A percentile compares a stretch with the other conserved stretches of the same genome.
These are phyloP conservation scores for Andrena chrysosceles DNA, from an alignment of 2,888 invertebrate species.

Conservation along the genomic window DNA sequence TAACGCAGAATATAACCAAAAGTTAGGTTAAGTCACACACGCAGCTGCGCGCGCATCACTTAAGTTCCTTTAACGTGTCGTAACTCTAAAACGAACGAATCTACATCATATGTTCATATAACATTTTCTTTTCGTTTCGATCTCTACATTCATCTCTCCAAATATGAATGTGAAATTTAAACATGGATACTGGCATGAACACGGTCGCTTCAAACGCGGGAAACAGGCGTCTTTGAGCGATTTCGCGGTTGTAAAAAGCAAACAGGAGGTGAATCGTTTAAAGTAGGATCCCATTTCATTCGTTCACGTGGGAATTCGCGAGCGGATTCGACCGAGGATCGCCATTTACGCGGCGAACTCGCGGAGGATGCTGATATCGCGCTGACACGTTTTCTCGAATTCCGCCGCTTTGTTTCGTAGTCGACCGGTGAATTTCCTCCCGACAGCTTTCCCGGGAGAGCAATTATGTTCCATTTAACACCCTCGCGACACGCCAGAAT, in stretches of 20 bases:
- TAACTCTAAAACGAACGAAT: too few relatives aligned
- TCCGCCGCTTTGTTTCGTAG: slow-evolving; percentile 34
- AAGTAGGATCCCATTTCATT: slow-evolving; percentile 37
- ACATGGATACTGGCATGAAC: neutral
- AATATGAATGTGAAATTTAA: too few relatives aligned
- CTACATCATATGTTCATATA: too few relatives aligned
- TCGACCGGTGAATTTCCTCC: slow-evolving; percentile 42
- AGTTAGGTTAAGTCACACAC: too few relatives aligned
- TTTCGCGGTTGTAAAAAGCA: slow-evolving; percentile 19
- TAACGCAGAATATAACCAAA: too few relatives aligned
- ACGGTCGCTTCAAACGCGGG: slow-evolving; percentile 16
- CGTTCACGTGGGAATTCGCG: slow-evolving; percentile 43
- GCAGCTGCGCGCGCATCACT: too few relatives aligned
- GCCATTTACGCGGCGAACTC: slow-evolving; percentile 38
- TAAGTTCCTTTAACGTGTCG: too few relatives aligned
- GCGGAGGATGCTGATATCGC: neutral
- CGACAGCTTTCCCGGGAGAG: slow-evolving; percentile 33
- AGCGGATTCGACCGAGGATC: slow-evolving; percentile 1
- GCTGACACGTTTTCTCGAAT: slow-evolving; percentile 41
- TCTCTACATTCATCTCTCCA: too few relatives aligned
- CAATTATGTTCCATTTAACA: slow-evolving; percentile 53
- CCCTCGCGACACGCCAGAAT: slow-evolving; percentile 32
- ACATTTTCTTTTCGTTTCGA: too few relatives aligned
- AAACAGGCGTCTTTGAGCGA: slow-evolving; percentile 13
- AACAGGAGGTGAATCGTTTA: slow-evolving; percentile 11